Conservation (phyloP, 2,888 invertebrate genomes). For the Drosophila nr. fundita region DNA sequence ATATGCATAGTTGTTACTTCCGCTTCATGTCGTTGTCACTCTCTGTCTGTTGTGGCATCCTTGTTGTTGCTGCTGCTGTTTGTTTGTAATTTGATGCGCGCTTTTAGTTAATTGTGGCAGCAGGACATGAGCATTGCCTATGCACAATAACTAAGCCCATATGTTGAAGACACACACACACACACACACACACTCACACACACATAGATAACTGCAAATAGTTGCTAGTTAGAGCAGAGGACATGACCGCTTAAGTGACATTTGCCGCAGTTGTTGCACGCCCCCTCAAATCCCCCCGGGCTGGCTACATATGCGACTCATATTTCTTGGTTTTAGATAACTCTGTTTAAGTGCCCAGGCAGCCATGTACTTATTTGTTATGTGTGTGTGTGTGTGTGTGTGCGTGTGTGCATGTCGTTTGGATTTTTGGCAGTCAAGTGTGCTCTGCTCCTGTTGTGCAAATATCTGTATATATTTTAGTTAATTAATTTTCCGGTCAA, state of each 20-base stretch:
- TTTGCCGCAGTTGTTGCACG: conserved; percentile 61
- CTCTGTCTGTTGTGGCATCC: conserved; percentile 30
- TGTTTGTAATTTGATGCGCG: conserved; percentile 80
- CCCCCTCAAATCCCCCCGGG: background rate
- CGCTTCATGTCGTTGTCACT: conserved; percentile 73
- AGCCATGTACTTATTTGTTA: conserved; percentile 12
- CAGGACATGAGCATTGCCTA: conserved; percentile 72
- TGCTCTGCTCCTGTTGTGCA: conserved; percentile 34
- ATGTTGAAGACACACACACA: conserved; percentile 39
- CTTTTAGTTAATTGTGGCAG: conserved; percentile 80
- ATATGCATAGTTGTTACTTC: conserved; percentile 71
- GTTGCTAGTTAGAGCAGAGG: conserved; percentile 41
- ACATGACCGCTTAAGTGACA: conserved; percentile 66
- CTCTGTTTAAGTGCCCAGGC: conserved; percentile 45
- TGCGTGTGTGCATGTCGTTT: conserved; percentile 10
- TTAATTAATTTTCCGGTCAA: conserved; percentile 78
- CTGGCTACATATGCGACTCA: conserved; percentile 46
- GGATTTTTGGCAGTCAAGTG: conserved; percentile 32
- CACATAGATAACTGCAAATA: conserved; percentile 26
- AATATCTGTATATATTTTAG: conserved; percentile 64
- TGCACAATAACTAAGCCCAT: conserved; percentile 71
- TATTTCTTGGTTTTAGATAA: conserved; percentile 53
- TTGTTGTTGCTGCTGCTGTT: conserved; percentile 48
- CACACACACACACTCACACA: conserved; percentile 18
- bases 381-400: background rate